phyloP scores from a whole-genome alignment of 2,113 vertebrate genomes.

The Prochilodus magdalenae region DNA sequence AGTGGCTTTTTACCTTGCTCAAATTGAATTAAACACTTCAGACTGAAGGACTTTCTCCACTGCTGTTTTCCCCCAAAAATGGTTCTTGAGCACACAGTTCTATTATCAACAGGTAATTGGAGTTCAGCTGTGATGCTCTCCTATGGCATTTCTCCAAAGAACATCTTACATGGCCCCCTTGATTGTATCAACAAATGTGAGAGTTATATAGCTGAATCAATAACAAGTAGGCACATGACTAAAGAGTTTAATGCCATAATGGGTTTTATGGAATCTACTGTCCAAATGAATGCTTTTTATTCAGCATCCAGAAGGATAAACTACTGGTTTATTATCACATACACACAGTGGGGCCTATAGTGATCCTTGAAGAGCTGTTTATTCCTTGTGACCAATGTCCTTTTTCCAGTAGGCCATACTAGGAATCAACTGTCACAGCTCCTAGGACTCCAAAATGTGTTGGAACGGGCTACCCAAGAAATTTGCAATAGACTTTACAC shows the following conservation, averaged over 20 bases:
- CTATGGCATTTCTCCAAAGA: too few species aligned
- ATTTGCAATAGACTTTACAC: background rate
- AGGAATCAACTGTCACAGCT: background rate
- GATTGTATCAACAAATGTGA: background rate
- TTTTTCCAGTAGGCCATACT: background rate
- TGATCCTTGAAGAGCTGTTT: constrained; percentile 4
- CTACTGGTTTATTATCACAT: background rate
- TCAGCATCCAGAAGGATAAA: background rate
- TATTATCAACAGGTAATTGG: too few species aligned
- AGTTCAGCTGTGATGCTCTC: too few species aligned
- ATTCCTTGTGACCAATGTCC: background rate
- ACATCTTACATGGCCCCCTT: background rate
- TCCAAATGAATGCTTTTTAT: background rate
- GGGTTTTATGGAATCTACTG: background rate
- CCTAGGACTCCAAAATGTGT: background rate
- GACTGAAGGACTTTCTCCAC: too few species aligned
- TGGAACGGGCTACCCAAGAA: background rate
- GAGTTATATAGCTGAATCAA: background rate
- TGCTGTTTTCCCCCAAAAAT: too few species aligned
- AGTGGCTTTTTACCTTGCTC: too few species aligned
- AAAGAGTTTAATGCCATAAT: background rate
- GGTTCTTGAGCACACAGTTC: too few species aligned
- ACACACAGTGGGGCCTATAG: background rate
- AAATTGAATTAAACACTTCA: too few species aligned
- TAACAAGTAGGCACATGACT: background rate